These are phyloP conservation scores for Coremacera marginata DNA, from an alignment of 2,888 invertebrate species.

Conservation along the genomic window DNA sequence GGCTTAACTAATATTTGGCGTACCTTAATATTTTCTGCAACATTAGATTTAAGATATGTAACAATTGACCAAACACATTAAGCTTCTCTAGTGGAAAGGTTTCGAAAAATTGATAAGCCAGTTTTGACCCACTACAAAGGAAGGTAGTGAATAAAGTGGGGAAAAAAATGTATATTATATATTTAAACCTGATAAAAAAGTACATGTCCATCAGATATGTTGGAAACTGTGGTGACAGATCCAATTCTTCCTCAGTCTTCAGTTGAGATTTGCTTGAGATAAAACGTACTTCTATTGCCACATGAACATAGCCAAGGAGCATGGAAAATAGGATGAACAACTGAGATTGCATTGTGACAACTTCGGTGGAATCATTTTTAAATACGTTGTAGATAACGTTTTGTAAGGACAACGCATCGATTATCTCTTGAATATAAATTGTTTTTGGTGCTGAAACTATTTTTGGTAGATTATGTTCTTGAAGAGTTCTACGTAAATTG, in stretches of 20 bases:
- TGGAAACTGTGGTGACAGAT: constrained; percentile 43
- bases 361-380: constrained; percentile 39
- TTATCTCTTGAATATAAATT: constrained; percentile 48
- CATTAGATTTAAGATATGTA: constrained; percentile 72
- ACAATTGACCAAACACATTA: constrained; percentile 69
- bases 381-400: constrained; percentile 51
- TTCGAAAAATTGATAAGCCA: constrained; percentile 74
- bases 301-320: constrained; percentile 77
- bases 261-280: constrained; percentile 66
- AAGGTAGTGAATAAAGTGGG: constrained; percentile 2
- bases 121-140: constrained; percentile 72
- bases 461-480: constrained; percentile 39
- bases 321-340: constrained; percentile 73
- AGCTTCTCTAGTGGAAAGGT: constrained; percentile 67
- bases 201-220: constrained; percentile 63
- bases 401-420: constrained; percentile 47
- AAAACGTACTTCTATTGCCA: constrained; percentile 75
- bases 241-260: not conserved
- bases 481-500: not conserved
- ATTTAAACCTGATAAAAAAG: constrained; percentile 73
- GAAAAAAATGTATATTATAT: not conserved
- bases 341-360: constrained; percentile 44
- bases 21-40: constrained; percentile 74
- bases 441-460: constrained; percentile 41
- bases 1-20: constrained; percentile 46